These are phyloP conservation scores for Pheosia gnoma DNA, from an alignment of 2,888 invertebrate species.

Conservation along the genomic window DNA sequence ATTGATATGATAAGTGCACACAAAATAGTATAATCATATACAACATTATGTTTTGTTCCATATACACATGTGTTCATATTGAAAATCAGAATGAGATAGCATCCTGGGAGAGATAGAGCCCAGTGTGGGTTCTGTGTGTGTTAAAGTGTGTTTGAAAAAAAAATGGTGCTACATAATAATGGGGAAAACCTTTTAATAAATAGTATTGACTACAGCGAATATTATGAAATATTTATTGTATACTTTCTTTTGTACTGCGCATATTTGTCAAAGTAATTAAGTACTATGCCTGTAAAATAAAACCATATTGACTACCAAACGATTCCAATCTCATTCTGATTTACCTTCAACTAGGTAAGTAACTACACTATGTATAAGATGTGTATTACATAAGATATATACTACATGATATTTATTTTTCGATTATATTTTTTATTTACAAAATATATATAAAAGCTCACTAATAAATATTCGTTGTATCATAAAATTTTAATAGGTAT, in stretches of 20 bases:
- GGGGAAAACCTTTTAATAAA: too few species aligned
- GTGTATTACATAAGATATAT: conserved; percentile 9
- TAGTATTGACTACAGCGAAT: too few species aligned
- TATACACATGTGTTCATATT: background rate
- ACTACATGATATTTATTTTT: conserved; percentile 3
- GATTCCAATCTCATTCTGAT: background rate
- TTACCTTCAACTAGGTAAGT: background rate
- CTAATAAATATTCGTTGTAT: conserved; percentile 51
- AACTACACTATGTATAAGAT: background rate
- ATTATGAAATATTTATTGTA: too few species aligned
- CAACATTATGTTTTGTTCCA: background rate
- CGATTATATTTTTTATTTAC: conserved; percentile 17
- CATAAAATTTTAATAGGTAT: conserved; percentile 7
- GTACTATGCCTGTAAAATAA: too few species aligned
- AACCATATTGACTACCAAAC: background rate
- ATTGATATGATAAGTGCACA: background rate
- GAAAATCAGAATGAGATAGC: background rate
- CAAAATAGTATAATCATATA: background rate
- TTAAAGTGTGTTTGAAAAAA: too few species aligned
- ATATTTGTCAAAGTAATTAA: too few species aligned
- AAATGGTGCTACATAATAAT: too few species aligned
- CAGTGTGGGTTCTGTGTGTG: too few species aligned
- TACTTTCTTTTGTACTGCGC: too few species aligned
- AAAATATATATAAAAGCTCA: conserved; percentile 33
- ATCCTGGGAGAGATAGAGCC: background rate